Conservation (phyloP, 2,888 invertebrate genomes). For the Chrysotoxum bicinctum region DNA sequence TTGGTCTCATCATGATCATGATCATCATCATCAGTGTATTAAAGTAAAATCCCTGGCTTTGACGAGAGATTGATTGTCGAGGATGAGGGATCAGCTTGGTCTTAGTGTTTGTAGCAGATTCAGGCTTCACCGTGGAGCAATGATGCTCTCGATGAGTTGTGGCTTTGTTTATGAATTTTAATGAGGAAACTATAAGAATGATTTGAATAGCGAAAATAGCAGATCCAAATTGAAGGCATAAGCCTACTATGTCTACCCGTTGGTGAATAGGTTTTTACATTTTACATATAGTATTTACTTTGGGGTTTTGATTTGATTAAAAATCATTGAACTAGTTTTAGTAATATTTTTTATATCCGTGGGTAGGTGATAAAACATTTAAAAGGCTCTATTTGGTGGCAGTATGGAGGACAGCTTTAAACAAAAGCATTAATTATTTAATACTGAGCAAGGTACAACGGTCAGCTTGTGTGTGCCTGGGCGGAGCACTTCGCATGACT, state of each 20-base stretch:
- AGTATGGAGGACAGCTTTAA: too few relatives aligned
- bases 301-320: too few relatives aligned
- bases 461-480: too few relatives aligned
- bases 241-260: not conserved
- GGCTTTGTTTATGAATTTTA: conserved; percentile 70
- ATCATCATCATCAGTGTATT: conserved; percentile 41
- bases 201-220: not conserved
- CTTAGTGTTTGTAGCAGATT: not conserved
- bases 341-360: too few relatives aligned
- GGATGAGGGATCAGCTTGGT: conserved; percentile 15
- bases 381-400: too few relatives aligned
- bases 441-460: too few relatives aligned
- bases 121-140: not conserved
- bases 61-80: conserved; percentile 45
- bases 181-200: conserved; percentile 47
- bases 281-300: not conserved
- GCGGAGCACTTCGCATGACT: too few relatives aligned
- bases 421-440: too few relatives aligned
- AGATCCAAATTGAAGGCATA: not conserved
- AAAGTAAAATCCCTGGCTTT: conserved; percentile 50
- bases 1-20: conserved; percentile 43
- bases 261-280: not conserved
- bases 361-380: too few relatives aligned
- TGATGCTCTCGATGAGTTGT: conserved; percentile 67
- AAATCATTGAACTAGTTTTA: too few relatives aligned